Conservation (phyloP, 2,888 invertebrate species). For the Idaea aversata region DNA sequence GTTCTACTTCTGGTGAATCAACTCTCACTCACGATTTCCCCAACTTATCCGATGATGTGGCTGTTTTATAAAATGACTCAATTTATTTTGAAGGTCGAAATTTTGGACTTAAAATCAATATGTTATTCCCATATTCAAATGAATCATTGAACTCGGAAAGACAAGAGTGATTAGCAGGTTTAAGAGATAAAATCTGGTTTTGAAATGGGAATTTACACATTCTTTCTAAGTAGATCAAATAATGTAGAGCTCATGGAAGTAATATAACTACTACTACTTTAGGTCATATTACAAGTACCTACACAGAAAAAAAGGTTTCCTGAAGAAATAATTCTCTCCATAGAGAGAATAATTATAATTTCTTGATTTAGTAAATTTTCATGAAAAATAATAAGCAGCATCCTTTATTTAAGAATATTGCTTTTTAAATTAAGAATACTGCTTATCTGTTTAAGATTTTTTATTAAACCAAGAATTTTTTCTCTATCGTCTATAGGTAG, state of each 20-base stretch:
- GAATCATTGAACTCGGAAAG: background rate
- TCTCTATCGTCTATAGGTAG: no score
- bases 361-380: no score
- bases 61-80: constrained; percentile 17
- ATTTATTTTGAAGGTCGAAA: background rate
- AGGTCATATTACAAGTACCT: no score
- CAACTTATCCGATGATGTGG: constrained; percentile 9
- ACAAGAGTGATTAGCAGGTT: background rate
- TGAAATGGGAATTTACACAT: background rate
- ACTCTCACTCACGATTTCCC: constrained; percentile 42
- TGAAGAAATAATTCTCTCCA: no score
- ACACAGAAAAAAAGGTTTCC: no score
- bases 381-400: no score
- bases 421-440: no score
- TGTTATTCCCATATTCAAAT: background rate
- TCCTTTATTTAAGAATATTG: no score
- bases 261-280: no score
- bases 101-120: background rate
- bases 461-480: no score
- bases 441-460: no score
- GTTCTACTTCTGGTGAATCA: constrained; percentile 34
- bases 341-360: no score
- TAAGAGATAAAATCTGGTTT: background rate
- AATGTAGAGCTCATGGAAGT: background rate
- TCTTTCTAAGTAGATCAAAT: background rate